phyloP scores from a whole-genome alignment of 2,113 vertebrate species.

The Ondatra zibethicus region DNA sequence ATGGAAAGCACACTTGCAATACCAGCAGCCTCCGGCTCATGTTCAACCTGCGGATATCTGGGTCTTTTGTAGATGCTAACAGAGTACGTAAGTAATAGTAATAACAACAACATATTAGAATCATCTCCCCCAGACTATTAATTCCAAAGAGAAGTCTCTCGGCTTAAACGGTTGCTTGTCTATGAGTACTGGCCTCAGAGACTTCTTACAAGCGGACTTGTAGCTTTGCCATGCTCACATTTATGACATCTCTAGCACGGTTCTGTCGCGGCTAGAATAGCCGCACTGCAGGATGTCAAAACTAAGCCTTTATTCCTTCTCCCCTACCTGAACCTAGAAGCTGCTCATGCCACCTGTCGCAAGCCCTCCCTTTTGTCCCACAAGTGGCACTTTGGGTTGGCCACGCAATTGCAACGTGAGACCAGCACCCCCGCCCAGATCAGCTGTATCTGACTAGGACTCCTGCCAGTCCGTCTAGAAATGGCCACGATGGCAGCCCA shows the following conservation, averaged over 20 bases:
- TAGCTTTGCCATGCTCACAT: not conserved
- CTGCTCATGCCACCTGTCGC: not conserved
- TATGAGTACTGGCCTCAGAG: not conserved
- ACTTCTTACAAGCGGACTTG: conserved; percentile 34
- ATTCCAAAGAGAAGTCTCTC: conserved; percentile 46
- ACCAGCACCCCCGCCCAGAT: no score
- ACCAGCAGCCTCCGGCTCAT: not conserved
- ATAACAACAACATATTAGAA: not conserved
- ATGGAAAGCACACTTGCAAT: not conserved
- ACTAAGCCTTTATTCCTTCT: conserved; percentile 31
- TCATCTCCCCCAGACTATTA: conserved; percentile 1
- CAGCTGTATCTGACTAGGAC: not conserved
- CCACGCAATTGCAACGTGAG: not conserved
- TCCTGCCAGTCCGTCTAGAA: not conserved
- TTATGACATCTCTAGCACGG: not conserved
- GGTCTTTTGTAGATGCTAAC: not conserved
- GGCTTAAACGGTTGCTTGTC: not conserved
- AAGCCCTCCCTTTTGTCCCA: not conserved
- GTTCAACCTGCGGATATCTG: not conserved
- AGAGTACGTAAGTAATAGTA: not conserved
- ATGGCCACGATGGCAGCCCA: not conserved
- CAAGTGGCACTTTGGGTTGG: not conserved
- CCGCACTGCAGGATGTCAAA: not conserved
- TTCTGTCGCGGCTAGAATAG: not conserved
- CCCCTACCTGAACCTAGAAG: not conserved